phyloP scores from a whole-genome alignment of 2,888 invertebrate species.

The Drosophila macrospina region DNA sequence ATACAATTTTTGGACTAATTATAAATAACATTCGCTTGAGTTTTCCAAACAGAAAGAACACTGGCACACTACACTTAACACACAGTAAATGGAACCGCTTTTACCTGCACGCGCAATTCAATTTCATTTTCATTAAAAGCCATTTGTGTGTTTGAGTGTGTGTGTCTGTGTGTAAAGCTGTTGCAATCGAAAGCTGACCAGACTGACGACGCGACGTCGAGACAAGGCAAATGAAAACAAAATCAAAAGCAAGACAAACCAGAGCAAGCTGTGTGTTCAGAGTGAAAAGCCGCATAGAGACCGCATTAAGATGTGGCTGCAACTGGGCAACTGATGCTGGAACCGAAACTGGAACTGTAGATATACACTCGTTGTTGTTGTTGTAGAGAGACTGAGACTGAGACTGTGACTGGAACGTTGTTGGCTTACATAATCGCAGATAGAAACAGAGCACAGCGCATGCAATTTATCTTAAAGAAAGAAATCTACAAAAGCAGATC shows the following conservation, averaged over 20 bases:
- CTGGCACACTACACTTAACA: conserved; percentile 21
- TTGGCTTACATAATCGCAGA: conserved; percentile 59
- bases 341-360: conserved; percentile 41
- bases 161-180: conserved; percentile 40
- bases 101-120: conserved; percentile 61
- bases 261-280: conserved; percentile 51
- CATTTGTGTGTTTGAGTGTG: conserved; percentile 20
- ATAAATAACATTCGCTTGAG: neutral
- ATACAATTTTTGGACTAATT: neutral
- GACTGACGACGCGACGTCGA: conserved; percentile 29
- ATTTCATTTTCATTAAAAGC: conserved; percentile 47
- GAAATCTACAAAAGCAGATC: conserved; percentile 59
- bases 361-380: conserved; percentile 15
- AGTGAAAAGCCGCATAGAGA: conserved; percentile 45
- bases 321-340: conserved; percentile 40
- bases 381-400: conserved; percentile 1
- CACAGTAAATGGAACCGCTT: conserved; percentile 49
- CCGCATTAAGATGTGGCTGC: conserved; percentile 20
- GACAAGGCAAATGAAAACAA: conserved; percentile 71
- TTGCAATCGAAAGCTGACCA: conserved; percentile 73
- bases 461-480: conserved; percentile 69
- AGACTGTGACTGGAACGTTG: conserved; percentile 49
- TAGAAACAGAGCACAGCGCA: conserved; percentile 56
- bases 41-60: conserved; percentile 38
- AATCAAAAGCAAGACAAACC: conserved; percentile 72